Conservation (phyloP, 2,797 vertebrate species). For the Nannoperca australis region DNA sequence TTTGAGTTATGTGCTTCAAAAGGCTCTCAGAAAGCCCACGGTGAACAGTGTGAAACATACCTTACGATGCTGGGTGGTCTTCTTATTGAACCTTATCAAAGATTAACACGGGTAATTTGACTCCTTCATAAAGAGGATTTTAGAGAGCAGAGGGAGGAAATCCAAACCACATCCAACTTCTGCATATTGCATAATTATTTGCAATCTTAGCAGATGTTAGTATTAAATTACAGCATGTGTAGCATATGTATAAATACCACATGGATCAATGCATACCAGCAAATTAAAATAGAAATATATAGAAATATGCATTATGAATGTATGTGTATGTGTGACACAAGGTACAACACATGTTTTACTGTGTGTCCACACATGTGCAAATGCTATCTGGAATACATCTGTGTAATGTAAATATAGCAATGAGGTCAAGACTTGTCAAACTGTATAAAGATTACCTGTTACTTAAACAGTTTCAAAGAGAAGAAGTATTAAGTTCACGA, state of each 20-base stretch:
- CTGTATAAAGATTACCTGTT: conserved; percentile 76
- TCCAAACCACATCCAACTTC: conserved; percentile 8
- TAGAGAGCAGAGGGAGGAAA: conserved; percentile 23
- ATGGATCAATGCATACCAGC: conserved; percentile 9
- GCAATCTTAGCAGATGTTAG: conserved; percentile 27
- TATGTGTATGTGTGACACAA: conserved; percentile 4
- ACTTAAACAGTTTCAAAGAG: conserved; percentile 76
- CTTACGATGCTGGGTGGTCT: conserved; percentile 70
- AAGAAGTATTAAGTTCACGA: conserved; percentile 76
- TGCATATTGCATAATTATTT: conserved; percentile 6
- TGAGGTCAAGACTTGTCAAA: conserved; percentile 75
- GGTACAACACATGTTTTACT: conserved; percentile 17
- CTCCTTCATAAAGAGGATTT: conserved; percentile 48
- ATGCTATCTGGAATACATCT: conserved; percentile 71
- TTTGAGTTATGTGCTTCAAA: conserved; percentile 36
- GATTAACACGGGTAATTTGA: conserved; percentile 54
- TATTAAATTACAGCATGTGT: conserved; percentile 10
- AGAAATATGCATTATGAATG: conserved; percentile 15
- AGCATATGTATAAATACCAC: conserved; percentile 8
- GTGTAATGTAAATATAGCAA: conserved; percentile 73
- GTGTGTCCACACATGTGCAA: conserved; percentile 43
- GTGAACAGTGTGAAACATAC: conserved; percentile 21
- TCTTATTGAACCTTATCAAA: conserved; percentile 63
- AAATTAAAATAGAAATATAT: conserved; percentile 12
- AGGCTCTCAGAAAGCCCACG: conserved; percentile 19